Conservation (phyloP, 2,888 invertebrate genomes). For the Euphydryas editha region DNA sequence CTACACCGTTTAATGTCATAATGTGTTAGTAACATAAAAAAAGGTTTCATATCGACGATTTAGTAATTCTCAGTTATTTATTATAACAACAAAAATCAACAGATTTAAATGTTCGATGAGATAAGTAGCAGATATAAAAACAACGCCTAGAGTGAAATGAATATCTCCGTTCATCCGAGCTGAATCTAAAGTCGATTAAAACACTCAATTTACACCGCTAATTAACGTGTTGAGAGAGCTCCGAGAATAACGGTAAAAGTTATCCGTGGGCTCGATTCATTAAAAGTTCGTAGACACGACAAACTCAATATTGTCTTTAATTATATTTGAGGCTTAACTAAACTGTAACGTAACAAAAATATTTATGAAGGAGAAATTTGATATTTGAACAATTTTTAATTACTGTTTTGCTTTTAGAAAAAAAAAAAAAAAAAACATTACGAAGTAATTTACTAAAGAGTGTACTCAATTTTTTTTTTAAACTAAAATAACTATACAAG, state of each 20-base stretch:
- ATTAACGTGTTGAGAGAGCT: not conserved
- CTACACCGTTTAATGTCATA: too few species aligned
- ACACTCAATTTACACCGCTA: not conserved
- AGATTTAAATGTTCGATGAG: not conserved
- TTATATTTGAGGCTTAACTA: not conserved
- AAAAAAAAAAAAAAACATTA: not conserved
- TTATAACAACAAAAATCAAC: not conserved
- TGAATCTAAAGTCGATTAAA: not conserved
- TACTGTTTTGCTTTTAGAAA: not conserved
- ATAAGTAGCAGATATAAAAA: not conserved
- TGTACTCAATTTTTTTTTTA: not conserved
- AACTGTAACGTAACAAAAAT: not conserved
- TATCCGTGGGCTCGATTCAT: not conserved
- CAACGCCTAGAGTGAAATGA: not conserved
- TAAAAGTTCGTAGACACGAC: constrained; percentile 9
- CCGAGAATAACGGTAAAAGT: constrained; percentile 5
- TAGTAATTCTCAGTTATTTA: too few species aligned
- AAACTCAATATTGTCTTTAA: constrained; percentile 8
- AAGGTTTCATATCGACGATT: too few species aligned
- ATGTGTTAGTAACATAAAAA: too few species aligned
- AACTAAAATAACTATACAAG: too few species aligned
- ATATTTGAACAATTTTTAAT: constrained; percentile 1
- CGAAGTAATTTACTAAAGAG: not conserved
- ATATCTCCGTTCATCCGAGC: not conserved
- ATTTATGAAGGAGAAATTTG: not conserved